Conservation (phyloP, 2,888 invertebrate species). For the Catocala sponsa region DNA sequence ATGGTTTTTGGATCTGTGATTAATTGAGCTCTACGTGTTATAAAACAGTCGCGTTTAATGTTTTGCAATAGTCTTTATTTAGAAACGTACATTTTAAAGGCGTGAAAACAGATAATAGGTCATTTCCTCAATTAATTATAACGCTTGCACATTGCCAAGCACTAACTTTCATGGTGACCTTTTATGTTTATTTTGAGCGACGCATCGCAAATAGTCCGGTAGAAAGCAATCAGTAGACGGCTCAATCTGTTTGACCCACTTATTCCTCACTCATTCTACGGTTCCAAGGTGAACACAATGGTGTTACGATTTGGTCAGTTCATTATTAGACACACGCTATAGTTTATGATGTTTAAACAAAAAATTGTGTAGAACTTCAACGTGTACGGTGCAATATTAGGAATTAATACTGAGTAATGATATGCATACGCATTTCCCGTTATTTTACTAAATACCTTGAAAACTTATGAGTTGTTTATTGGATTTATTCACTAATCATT, state of each 20-base stretch:
- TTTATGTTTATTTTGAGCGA: constrained; percentile 80
- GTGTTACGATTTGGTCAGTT: constrained; percentile 35
- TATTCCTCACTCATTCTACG: constrained; percentile 53
- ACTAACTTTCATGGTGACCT: constrained; percentile 76
- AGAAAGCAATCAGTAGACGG: constrained; percentile 63
- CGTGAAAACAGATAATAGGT: constrained; percentile 60
- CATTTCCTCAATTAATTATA: constrained; percentile 80
- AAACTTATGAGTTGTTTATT: constrained; percentile 1
- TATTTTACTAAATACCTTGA: not conserved
- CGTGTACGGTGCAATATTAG: constrained; percentile 10
- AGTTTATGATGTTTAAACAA: constrained; percentile 18
- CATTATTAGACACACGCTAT: constrained; percentile 37
- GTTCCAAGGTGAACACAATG: constrained; percentile 60
- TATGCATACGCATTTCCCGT: not conserved
- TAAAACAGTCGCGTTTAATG: constrained; percentile 19
- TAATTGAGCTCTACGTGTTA: constrained; percentile 11
- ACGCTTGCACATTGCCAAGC: constrained; percentile 71
- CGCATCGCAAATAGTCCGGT: constrained; percentile 62
- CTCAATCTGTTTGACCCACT: constrained; percentile 75
- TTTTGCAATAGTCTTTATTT: constrained; percentile 32
- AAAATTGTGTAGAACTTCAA: constrained; percentile 8
- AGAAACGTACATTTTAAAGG: constrained; percentile 34
- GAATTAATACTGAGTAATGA: constrained; percentile 4
- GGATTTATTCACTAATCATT: constrained; percentile 5
- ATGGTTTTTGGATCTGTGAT: constrained; percentile 11